A percentile compares a stretch with the other conserved stretches of the same genome.
Evolutionary conservation across 2,888 invertebrate genomes (phyloP).

Genomic region (Schizaphis graminum): DNA sequence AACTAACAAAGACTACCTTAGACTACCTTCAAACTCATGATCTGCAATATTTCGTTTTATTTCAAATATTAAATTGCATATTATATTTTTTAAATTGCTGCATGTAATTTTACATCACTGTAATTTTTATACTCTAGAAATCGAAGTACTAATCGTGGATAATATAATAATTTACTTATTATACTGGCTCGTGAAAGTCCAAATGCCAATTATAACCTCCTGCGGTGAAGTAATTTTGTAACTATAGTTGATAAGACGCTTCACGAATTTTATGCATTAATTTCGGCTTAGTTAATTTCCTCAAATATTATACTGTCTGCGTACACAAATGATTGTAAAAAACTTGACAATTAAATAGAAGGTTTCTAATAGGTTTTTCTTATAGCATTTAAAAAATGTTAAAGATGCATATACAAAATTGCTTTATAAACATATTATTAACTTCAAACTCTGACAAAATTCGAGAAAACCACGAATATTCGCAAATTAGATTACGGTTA

Average conservation of each 20-base stretch:
- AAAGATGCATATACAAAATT: too few species aligned
- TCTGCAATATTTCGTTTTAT: background rate
- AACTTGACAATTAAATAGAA: too few species aligned
- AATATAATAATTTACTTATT: background rate
- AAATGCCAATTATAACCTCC: background rate
- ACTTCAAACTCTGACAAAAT: too few species aligned
- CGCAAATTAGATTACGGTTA: too few species aligned
- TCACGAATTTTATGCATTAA: background rate
- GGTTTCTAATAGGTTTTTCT: too few species aligned
- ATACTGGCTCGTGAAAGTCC: background rate
- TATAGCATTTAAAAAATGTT: too few species aligned
- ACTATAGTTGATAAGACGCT: background rate
- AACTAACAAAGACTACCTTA: background rate
- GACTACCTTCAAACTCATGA: background rate
- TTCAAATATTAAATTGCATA: background rate
- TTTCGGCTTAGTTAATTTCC: background rate
- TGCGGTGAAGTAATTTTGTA: background rate
- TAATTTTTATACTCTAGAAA: background rate
- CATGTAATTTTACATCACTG: background rate
- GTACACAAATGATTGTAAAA: background rate
- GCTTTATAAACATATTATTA: too few species aligned
- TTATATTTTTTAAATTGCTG: background rate
- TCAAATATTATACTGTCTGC: background rate
- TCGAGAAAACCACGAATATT: too few species aligned
- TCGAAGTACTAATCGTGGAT: background rate